A percentile compares a stretch with the other conserved stretches of the same genome.
These are phyloP conservation scores for Atlantisia rogersi DNA, from an alignment of 2,113 vertebrate species.

Conservation along the genomic window DNA sequence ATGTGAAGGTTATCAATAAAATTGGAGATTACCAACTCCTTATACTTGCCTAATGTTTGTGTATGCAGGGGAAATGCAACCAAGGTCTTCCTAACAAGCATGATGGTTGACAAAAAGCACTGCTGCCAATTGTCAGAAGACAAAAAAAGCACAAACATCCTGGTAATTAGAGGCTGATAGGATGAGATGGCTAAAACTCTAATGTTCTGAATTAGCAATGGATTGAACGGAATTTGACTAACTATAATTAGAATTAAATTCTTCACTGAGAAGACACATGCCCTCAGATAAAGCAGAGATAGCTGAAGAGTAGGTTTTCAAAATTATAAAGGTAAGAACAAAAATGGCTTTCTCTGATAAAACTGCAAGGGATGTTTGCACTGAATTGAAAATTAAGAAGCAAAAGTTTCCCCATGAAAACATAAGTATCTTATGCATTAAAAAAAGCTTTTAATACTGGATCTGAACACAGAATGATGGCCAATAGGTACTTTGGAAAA, in stretches of 20 bases:
- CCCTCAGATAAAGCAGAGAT: neutral
- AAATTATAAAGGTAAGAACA: neutral
- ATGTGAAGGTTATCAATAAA: constrained; percentile 8
- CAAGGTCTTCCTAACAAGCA: neutral
- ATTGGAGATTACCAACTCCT: neutral
- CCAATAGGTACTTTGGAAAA: neutral
- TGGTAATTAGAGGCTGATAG: neutral
- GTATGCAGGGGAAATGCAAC: neutral
- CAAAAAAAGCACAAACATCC: neutral
- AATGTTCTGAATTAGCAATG: constrained; percentile 16
- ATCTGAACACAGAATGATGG: neutral
- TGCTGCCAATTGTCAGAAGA: neutral
- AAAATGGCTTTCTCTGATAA: neutral
- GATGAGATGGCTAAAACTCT: neutral
- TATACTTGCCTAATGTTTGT: neutral
- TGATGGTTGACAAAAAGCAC: neutral
- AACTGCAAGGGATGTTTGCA: neutral
- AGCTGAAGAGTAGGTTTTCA: neutral
- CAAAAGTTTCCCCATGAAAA: neutral
- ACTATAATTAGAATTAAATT: constrained; percentile 9
- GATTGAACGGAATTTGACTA: constrained; percentile 8
- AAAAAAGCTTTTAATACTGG: neutral
- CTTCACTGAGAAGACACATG: neutral
- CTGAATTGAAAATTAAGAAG: neutral
- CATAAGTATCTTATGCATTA: neutral